Evolutionary conservation across 1,140 invertebrate species (phyloP), one percentile per base, ranked within the genome.

Genomic region (Anagrus nilaparvatae): DNA sequence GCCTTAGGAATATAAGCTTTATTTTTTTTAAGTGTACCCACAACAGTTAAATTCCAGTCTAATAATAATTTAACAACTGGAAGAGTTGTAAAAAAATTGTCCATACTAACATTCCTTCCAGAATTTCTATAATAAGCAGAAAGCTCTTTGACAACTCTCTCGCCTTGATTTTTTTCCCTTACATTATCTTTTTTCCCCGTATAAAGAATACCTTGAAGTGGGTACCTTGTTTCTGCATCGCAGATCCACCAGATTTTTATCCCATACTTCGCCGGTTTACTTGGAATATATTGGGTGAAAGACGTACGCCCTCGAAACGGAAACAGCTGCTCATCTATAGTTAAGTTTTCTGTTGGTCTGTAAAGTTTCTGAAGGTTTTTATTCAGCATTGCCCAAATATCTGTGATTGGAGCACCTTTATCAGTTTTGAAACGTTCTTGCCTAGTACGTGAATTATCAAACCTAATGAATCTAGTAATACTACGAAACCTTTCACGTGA

Each of bases 201-300:
- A 33, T 56, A 59, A 46, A 55, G 40, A 20, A 50, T 40, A 12
- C 49, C 48, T 35, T 47, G 42, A 16, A 52, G 39, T 36, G 47
- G 49, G 52, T 55, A 55, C 24, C 31, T 34, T 44, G 31, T 52
- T 44, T 52, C 48, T 31, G 38, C 49, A 39, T 56, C 52, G 42
- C 54, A 60, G 39, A 55, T 44, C 52, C 52, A 60, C 46, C 51
- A 64, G 23, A 62, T 44, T 52, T 71, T 70, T 34, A 71, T 59
- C 3, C 64, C 69, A 52, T 70, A 73, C 46, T 65, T 68, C 16
- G 50, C 53, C 34, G 63, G 64, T 48, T 70, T 72, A 2, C 55
- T 57, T 29, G 63, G 60, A 31, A 70, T 66, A 44, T 61, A 64
- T 33, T 63, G 59, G 2, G 52, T 56, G 40, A 67, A 66, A 42